Conservation (phyloP, 2,888 invertebrate genomes). For the Drosophila cracens region DNA sequence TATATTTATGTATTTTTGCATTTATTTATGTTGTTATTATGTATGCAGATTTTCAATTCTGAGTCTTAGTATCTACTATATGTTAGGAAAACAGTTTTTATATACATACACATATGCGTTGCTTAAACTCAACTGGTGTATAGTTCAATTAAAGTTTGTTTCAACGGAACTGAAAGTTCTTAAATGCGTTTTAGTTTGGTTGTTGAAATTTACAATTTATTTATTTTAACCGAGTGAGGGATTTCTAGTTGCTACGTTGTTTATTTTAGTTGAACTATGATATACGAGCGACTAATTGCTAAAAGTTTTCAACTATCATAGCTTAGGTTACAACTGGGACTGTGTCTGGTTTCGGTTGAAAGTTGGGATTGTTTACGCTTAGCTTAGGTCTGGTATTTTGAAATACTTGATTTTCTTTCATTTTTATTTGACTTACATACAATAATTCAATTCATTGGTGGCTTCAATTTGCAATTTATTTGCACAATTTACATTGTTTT, state of each 20-base stretch:
- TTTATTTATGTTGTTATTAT: background rate
- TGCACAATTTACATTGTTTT: constrained; percentile 73
- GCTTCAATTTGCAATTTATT: constrained; percentile 75
- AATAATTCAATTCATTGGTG: constrained; percentile 82
- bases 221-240: constrained; percentile 43
- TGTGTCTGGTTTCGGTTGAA: constrained; percentile 42
- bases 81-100: constrained; percentile 67
- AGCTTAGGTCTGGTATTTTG: constrained; percentile 56
- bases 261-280: constrained; percentile 72
- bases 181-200: constrained; percentile 69
- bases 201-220: constrained; percentile 64
- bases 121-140: constrained; percentile 55
- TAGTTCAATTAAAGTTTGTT: constrained; percentile 45
- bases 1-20: constrained; percentile 16
- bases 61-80: constrained; percentile 60
- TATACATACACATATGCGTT: constrained; percentile 29
- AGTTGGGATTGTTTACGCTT: constrained; percentile 70
- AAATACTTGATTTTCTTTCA: constrained; percentile 57
- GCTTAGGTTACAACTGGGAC: constrained; percentile 44
- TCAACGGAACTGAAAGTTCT: constrained; percentile 67
- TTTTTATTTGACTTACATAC: constrained; percentile 73
- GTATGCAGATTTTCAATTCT: constrained; percentile 38
- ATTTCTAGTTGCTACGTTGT: constrained; percentile 51
- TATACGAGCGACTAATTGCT: constrained; percentile 79
- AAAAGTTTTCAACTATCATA: constrained; percentile 66